phyloP scores from a whole-genome alignment of 2,888 invertebrate species.

The Timema cristinae region DNA sequence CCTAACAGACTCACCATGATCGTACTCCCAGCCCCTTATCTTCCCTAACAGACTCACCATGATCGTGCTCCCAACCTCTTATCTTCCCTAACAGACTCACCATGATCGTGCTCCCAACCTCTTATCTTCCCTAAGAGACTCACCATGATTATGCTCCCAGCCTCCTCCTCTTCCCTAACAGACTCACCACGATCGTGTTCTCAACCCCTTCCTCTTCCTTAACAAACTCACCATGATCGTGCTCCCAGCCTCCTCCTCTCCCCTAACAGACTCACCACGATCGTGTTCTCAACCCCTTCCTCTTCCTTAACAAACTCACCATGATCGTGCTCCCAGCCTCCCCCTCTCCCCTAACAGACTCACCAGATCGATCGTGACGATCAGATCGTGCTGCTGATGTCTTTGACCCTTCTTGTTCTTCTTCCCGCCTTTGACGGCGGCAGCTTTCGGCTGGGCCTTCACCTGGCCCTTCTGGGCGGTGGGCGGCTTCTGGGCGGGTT shows the following conservation, averaged over 20 bases:
- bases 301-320: too few species aligned
- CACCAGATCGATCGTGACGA: constrained; percentile 78
- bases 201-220: too few species aligned
- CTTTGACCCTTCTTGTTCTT: constrained; percentile 70
- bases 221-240: too few species aligned
- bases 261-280: neutral
- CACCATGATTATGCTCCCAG: too few species aligned
- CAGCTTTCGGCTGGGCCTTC: constrained; percentile 58
- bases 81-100: too few species aligned
- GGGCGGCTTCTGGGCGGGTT: constrained; percentile 62
- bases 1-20: too few species aligned
- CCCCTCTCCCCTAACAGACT: constrained; percentile 42
- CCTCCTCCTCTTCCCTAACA: too few species aligned
- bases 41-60: neutral
- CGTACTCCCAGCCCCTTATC: too few species aligned
- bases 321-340: neutral
- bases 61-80: neutral
- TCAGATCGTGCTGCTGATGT: constrained; percentile 75
- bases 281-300: too few species aligned
- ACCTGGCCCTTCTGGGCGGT: constrained; percentile 71
- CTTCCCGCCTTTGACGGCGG: constrained; percentile 59
- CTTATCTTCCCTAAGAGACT: neutral
- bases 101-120: neutral
- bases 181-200: too few species aligned
- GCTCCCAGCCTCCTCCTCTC: too few species aligned